Evolutionary conservation across 2,797 vertebrate genomes (phyloP), one percentile per base, ranked within the genome.

Genomic region (Notoglanidium macrostoma): DNA sequence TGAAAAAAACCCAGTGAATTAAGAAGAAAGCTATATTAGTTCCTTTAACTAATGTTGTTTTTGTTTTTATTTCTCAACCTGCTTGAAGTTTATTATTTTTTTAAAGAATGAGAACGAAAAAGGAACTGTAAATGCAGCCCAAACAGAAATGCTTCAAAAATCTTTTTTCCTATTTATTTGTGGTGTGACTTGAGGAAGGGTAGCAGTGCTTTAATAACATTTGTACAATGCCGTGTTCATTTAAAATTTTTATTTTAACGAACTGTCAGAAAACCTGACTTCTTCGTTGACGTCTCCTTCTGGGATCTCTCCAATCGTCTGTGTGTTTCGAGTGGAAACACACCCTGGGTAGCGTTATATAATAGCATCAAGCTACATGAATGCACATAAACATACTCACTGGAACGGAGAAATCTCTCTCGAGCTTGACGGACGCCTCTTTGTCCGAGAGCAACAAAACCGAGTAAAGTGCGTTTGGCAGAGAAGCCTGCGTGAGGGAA

Each of bases 401-500:
- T 94, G 96, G 96, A 76, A 96, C 81, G 61, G 84, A 55, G 54
- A 94, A 70, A 78, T 96, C 96, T 92, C 94, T 94, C 86, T 97
- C 96, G 7, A 92, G 91, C 90, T 94, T 96, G 87, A 93, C 92
- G 19, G 94, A 86, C 26, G 93, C 90, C 51, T 97, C 97, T 89
- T 97, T 96, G 90, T 97, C 96, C 90, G 94, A 92, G 90, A 97
- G 92, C 83, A 97, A 90, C 86, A 97, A 88, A 90, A 96, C 89
- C 0, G 92, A 23, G 73, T 96, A 96, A 95, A 97, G 94, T 94
- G 95, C 94, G 92, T 96, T 95, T 90, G 97, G 95, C 89, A 93
- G 78, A 21, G 92, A 92, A 44, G 90, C 92, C 97, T 97, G 35
- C 11, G 12, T n/a, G 21, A 14, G 46, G 19, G 35, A n/a, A 19